These are phyloP conservation scores for Botia almorhae DNA, from an alignment of 2,797 vertebrate genomes.

Conservation along the genomic window DNA sequence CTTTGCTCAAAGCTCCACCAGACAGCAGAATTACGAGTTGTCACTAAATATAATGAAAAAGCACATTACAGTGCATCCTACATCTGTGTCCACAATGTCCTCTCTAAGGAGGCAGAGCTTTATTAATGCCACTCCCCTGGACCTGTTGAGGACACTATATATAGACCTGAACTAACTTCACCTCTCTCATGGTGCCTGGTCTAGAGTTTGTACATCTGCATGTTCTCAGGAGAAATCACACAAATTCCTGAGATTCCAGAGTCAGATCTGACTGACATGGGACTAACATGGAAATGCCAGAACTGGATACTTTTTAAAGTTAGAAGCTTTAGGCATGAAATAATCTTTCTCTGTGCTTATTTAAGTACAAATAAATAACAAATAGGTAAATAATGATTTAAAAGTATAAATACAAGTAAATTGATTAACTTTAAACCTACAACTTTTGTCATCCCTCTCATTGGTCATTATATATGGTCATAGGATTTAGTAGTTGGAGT, in stretches of 20 bases:
- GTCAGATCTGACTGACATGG: neutral
- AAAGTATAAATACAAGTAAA: too few relatives aligned
- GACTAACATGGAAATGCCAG: neutral
- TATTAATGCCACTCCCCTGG: neutral
- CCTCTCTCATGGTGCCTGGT: neutral
- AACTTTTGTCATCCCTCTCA: neutral
- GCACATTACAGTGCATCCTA: neutral
- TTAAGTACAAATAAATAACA: neutral
- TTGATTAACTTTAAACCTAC: too few relatives aligned
- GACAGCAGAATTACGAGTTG: neutral
- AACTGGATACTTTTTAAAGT: neutral
- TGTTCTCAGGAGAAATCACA: neutral
- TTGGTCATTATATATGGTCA: neutral
- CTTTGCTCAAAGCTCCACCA: slow-evolving; percentile 7
- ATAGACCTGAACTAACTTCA: slow-evolving; percentile 6
- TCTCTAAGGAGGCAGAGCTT: neutral
- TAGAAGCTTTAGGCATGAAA: too few relatives aligned
- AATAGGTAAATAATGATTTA: neutral
- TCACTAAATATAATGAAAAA: neutral
- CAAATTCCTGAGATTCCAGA: neutral
- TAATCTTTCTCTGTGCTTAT: too few relatives aligned
- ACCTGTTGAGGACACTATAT: slow-evolving; percentile 6
- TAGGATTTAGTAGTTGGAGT: neutral
- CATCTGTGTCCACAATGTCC: neutral
- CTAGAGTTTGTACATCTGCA: slow-evolving; percentile 1